These are phyloP conservation scores for Microtus richardsoni DNA, from an alignment of 2,113 vertebrate genomes.

Conservation along the genomic window DNA sequence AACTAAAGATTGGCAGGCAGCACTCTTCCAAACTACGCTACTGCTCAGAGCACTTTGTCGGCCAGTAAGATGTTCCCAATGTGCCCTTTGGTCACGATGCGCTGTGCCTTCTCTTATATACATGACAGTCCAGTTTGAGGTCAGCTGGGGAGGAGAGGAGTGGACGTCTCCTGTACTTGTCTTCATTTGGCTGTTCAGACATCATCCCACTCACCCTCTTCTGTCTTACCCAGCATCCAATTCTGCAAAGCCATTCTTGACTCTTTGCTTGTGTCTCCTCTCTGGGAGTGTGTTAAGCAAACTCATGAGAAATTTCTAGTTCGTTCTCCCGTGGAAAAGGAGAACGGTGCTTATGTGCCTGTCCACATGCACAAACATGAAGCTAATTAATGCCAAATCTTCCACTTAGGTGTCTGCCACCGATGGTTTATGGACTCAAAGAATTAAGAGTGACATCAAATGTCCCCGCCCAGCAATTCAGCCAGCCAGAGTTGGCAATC, in stretches of 20 bases:
- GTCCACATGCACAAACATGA: too few species aligned
- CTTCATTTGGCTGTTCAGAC: background rate
- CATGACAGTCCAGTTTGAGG: background rate
- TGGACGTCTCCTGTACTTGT: background rate
- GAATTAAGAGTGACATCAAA: background rate
- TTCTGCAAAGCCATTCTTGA: background rate
- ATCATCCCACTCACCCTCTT: background rate
- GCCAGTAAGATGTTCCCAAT: background rate
- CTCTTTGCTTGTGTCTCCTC: background rate
- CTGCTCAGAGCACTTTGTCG: background rate
- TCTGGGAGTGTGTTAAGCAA: background rate
- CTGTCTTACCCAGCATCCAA: background rate
- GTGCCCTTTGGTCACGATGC: background rate
- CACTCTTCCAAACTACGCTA: fast-evolving
- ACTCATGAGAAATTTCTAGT: background rate
- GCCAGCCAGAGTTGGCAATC: fast-evolving
- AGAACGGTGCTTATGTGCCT: background rate
- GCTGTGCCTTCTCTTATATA: fast-evolving
- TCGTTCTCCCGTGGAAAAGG: background rate
- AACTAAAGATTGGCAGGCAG: background rate
- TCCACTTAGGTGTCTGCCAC: background rate
- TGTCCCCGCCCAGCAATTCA: background rate
- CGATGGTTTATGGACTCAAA: background rate
- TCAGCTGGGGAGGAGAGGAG: background rate
- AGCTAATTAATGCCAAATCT: background rate